Base-by-base conservation (phyloP, 1,140 invertebrate genomes). In the Cotesia glomerata region DNA sequence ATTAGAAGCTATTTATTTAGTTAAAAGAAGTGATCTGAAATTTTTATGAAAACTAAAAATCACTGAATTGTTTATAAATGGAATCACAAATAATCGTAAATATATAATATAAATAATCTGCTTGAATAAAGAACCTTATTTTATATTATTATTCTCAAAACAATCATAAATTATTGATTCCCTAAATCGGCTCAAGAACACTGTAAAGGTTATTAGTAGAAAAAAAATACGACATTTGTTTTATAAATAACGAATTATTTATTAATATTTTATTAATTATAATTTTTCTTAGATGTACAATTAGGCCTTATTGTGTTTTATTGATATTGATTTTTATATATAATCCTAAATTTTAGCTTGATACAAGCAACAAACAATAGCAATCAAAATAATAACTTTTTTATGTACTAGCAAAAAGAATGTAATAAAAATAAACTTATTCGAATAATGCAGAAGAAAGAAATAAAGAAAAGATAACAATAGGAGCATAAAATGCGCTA, bases 231-330 rank as follows among this genome's bases (percentile, higher is more conserved):
- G 16, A 52, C 18, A 11, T 39, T 18, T 58, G 66, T 62, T 75
- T 80, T 80, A 82, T 80, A 83, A 83, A 83, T 82, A 80, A 83
- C 77, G 71, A 66, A 73, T 77, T 81, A 77, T 80, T 45, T 45
- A 45, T 45, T 45, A 45, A 45, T 45, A 45, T 45, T 81, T 64
- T 68, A 34, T 79, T 81, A 74, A 73, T 74, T 77, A 56, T 80
- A 69, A 71, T 75, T 62, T 65, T 59, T 65, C 74, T 66, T 71
- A 75, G 75, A 79, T 56, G 71, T 77, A 80, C 77, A 79, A 68
- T 80, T 75, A 73, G 73, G 73, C 73, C 73, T 71, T 74, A 71
- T 74, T 70, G 71, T 73, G 71, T 73, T 58, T 67, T 68, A 79
- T 75, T 73, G 61, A 74, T 67, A 76, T 45, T 45, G 7, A 69